Evolutionary conservation across 2,888 invertebrate genomes (phyloP).

Genomic region (Drosophila gaucha): DNA sequence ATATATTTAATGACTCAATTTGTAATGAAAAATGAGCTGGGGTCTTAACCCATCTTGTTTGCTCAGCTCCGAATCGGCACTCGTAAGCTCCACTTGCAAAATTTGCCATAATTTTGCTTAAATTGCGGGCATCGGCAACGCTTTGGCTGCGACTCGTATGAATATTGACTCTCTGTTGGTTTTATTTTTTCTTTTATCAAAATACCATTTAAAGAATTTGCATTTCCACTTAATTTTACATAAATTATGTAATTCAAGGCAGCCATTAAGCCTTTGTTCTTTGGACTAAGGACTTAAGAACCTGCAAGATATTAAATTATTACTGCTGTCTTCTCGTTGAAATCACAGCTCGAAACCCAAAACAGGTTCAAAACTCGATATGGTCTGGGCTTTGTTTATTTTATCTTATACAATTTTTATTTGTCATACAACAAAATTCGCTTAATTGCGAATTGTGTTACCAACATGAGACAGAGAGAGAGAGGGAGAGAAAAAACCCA

Average conservation of each 20-base stretch:
- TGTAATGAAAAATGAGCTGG: constrained; percentile 74
- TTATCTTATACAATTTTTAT: constrained; percentile 33
- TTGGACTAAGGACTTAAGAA: constrained; percentile 17
- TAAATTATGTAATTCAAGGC: constrained; percentile 66
- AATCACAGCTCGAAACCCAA: constrained; percentile 21
- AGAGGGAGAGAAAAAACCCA: background rate
- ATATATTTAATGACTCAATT: constrained; percentile 83
- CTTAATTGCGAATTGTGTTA: constrained; percentile 59
- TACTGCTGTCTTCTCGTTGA: constrained; percentile 29
- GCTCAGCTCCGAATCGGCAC: constrained; percentile 37
- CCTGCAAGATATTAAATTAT: constrained; percentile 35
- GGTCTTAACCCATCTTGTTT: constrained; percentile 49
- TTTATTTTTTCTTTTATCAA: constrained; percentile 62
- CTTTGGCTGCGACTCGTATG: constrained; percentile 14
- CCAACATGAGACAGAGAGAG: constrained; percentile 13
- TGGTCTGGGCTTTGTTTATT: constrained; percentile 22
- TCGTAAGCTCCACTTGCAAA: constrained; percentile 58
- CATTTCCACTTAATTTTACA: constrained; percentile 56
- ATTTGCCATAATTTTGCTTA: constrained; percentile 57
- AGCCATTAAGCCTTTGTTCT: constrained; percentile 52
- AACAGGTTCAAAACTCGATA: constrained; percentile 59
- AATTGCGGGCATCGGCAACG: constrained; percentile 46
- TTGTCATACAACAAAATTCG: constrained; percentile 46
- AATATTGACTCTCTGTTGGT: constrained; percentile 56
- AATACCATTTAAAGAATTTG: constrained; percentile 39